Conservation (phyloP, 2,888 invertebrate genomes). For the Eledona agricola region DNA sequence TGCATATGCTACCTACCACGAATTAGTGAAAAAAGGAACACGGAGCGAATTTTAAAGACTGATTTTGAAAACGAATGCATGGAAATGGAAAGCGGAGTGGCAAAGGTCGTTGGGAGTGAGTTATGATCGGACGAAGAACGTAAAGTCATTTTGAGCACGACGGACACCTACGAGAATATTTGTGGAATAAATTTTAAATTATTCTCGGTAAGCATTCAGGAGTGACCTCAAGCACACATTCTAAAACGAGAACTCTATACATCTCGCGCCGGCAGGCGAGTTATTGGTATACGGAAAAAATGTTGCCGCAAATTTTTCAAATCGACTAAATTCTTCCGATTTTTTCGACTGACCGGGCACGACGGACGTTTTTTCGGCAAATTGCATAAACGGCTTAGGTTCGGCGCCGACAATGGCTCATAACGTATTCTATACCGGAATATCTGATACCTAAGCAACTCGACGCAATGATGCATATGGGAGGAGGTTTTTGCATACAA, state of each 20-base stretch:
- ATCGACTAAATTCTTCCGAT: conserved; percentile 14
- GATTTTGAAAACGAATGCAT: no score
- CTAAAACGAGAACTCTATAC: conserved; percentile 27
- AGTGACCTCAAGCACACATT: conserved; percentile 33
- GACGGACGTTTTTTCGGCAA: conserved; percentile 17
- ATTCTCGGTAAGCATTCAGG: conserved; percentile 28
- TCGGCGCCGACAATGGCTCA: conserved; percentile 28
- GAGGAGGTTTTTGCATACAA: conserved; percentile 38
- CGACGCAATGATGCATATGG: conserved; percentile 38
- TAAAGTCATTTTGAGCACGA: conserved; percentile 38
- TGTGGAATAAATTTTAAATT: conserved; percentile 37
- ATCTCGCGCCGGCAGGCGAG: conserved; percentile 29
- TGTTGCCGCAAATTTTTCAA: conserved; percentile 28
- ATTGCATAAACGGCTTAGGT: conserved; percentile 32
- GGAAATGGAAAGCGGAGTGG: no score
- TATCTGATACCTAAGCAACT: conserved; percentile 37
- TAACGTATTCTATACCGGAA: conserved; percentile 35
- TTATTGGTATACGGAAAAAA: conserved; percentile 26
- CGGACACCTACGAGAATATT: conserved; percentile 43
- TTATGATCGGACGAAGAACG: conserved; percentile 20
- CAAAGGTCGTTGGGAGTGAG: conserved; percentile 15
- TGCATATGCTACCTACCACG: conserved; percentile 24
- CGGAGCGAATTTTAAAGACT: no score
- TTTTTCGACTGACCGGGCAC: conserved; percentile 14
- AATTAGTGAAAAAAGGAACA: conserved; percentile 27